These are phyloP conservation scores for Melanotaenia duboulayi DNA, from an alignment of 2,113 vertebrate species.

Conservation along the genomic window DNA sequence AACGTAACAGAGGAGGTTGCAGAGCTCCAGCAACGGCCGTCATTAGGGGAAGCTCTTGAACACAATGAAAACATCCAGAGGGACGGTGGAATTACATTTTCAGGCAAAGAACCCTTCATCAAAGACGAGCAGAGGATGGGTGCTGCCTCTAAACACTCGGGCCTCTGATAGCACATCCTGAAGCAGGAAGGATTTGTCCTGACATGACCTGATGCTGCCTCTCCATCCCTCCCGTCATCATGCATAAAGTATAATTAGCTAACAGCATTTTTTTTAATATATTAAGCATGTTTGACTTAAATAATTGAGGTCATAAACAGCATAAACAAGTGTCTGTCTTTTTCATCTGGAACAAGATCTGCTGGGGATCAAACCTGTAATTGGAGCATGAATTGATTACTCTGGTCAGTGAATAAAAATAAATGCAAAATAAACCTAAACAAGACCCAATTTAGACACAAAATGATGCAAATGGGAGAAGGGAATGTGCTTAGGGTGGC, in stretches of 20 bases:
- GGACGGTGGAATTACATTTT: conserved; percentile 42
- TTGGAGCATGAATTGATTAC: background rate
- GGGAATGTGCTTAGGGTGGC: background rate
- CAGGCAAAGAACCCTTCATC: conserved; percentile 35
- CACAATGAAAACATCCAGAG: conserved; percentile 59
- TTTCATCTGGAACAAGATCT: background rate
- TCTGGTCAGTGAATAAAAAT: background rate
- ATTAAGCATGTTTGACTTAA: conserved; percentile 47
- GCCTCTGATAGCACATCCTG: conserved; percentile 9
- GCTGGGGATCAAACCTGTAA: conserved; percentile 18
- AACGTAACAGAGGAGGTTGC: conserved; percentile 63
- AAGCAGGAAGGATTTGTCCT: conserved; percentile 22
- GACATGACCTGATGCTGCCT: background rate
- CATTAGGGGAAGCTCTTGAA: conserved; percentile 44
- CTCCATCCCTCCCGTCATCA: conserved; percentile 11
- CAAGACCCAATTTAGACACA: background rate
- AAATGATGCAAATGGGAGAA: background rate
- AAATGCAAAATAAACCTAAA: background rate
- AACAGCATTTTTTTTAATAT: conserved; percentile 46
- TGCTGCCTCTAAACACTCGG: conserved; percentile 21
- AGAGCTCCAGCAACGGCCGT: conserved; percentile 39
- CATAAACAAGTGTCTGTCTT: conserved; percentile 21
- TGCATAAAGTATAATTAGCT: conserved; percentile 44
- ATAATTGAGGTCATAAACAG: conserved; percentile 40
- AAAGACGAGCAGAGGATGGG: conserved; percentile 13